Base-by-base conservation (phyloP, 2,797 vertebrate genomes). In the Enteromius mattozi region DNA sequence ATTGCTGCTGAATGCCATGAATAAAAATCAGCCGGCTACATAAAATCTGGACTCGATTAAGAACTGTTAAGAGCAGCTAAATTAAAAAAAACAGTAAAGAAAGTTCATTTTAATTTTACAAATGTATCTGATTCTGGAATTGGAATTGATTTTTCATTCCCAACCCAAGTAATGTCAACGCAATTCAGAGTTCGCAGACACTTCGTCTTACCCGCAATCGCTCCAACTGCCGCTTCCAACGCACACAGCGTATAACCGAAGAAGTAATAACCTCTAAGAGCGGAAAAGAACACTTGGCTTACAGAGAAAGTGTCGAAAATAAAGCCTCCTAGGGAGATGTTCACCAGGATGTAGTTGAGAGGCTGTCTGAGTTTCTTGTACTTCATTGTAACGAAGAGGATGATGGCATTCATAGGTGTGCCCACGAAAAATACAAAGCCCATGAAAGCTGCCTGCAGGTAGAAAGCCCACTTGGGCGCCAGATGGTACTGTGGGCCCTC, bases 281-380 rank as follows among this genome's bases (percentile, higher is more conserved):
- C 95, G 86, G 92, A 9, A 0, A 96, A 0, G 27, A 97, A 96
- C 89, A 96, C 95, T 1, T 91, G 90, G 82, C 93, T 94, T 88
- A 96, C 92, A 0, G 95, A 94, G 86, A 96, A 95, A 72, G 88
- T 77, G 81, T 93, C 95, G 65, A 92, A 93, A 78, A 97, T 68
- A 87, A 97, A 93, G 5, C 95, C 93, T 0, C 91, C 93, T 1
- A 94, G 14, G 9, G 94, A 94, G 80, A 96, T 92, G 78, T 96
- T 97, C 66, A 96, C 94, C 78, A 97, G 72, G 88, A 97, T 95
- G 88, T 96, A 96, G 93, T 96, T 96, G 85, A 97, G 95, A 0
- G 95, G 96, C 56, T 95, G 95, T 40, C 94, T 69, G 37, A 96
- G 88, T 91, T 96, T 96, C 90, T 93, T 96, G 92, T 96, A 96